phyloP scores from a whole-genome alignment of 2,888 invertebrate genomes.

The Sarcophaga variegata region DNA sequence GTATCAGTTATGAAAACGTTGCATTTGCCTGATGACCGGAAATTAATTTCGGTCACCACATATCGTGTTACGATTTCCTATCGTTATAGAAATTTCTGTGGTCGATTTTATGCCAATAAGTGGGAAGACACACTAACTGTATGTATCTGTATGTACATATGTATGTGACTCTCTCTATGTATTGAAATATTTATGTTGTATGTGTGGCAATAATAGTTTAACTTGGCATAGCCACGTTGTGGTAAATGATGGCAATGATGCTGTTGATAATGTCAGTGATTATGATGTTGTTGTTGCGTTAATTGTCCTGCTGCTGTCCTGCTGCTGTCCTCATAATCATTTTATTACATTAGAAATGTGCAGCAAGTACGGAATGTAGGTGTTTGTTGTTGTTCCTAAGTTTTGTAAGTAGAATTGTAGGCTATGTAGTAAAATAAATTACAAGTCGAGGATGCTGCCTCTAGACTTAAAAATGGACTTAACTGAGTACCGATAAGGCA shows the following conservation, averaged over 20 bases:
- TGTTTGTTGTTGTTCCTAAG: too few relatives aligned
- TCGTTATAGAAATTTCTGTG: conserved; percentile 60
- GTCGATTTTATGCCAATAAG: conserved; percentile 22
- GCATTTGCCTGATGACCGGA: conserved; percentile 59
- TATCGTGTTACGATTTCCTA: conserved; percentile 58
- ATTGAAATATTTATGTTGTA: conserved; percentile 18
- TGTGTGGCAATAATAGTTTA: conserved; percentile 20
- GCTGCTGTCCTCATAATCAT: too few relatives aligned
- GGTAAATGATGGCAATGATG: neutral
- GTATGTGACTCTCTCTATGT: neutral
- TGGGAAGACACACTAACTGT: too few relatives aligned
- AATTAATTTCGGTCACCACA: conserved; percentile 66
- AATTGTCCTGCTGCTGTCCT: too few relatives aligned
- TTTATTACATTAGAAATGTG: too few relatives aligned
- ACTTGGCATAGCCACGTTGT: neutral
- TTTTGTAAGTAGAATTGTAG: too few relatives aligned
- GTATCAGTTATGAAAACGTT: neutral
- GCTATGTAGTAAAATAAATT: too few relatives aligned
- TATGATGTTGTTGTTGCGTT: neutral
- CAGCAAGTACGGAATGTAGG: too few relatives aligned
- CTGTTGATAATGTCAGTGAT: neutral
- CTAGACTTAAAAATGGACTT: too few relatives aligned
- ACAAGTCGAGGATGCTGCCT: too few relatives aligned
- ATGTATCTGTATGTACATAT: too few relatives aligned
- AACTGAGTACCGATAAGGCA: too few relatives aligned